phyloP scores from a whole-genome alignment of 2,797 vertebrate species.

The Chelonia mydas region DNA sequence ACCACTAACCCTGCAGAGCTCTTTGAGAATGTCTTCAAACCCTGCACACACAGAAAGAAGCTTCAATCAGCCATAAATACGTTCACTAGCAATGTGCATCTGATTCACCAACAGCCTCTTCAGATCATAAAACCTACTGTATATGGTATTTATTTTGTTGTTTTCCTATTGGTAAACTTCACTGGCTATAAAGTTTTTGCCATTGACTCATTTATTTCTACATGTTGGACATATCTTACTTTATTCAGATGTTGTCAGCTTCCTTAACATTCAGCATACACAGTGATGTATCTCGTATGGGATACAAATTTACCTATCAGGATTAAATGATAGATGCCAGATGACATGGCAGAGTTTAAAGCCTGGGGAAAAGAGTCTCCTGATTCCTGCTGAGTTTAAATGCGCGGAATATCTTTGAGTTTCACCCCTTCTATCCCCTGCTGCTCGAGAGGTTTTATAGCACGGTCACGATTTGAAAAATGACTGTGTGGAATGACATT shows the following conservation, averaged over 20 bases:
- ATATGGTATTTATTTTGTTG: background rate
- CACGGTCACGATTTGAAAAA: background rate
- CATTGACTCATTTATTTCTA: conserved; percentile 20
- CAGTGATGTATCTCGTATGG: background rate
- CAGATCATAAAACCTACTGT: background rate
- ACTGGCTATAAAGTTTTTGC: background rate
- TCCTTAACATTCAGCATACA: background rate
- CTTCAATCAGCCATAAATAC: background rate
- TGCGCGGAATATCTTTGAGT: background rate
- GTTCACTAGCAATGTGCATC: background rate
- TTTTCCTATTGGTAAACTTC: background rate
- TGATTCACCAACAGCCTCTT: background rate
- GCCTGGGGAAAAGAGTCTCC: background rate
- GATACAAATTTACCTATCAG: conserved; percentile 9
- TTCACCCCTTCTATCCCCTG: background rate
- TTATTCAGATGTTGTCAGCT: conserved; percentile 30
- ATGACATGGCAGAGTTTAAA: conserved; percentile 12
- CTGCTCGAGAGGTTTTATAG: background rate
- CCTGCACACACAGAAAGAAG: conserved; percentile 66
- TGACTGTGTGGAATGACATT: background rate
- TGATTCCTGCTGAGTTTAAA: background rate
- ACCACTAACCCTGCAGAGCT: conserved; percentile 84
- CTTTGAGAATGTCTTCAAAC: conserved; percentile 81
- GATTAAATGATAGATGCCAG: conserved; percentile 35
- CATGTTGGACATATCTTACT: conserved; percentile 27